Percentiles rank a stretch among this genome's conserved stretches.
These are phyloP conservation scores for Actinemys pallida DNA, from an alignment of 2,113 vertebrate genomes.

Conservation along the genomic window DNA sequence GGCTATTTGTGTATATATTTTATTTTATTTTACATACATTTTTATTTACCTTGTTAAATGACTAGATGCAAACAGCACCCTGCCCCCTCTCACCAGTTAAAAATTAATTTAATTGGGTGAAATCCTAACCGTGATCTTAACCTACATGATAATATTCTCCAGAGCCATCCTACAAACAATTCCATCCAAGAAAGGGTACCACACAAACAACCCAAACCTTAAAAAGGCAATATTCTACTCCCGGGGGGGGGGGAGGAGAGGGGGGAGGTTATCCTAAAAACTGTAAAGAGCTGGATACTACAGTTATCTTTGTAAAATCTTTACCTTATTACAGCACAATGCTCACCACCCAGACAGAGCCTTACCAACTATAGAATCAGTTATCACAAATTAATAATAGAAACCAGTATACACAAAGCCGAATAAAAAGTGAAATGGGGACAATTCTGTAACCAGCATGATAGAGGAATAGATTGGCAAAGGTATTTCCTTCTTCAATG, in stretches of 20 bases:
- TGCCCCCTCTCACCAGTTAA: background rate
- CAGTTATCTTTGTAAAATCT: conserved; percentile 4
- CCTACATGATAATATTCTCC: background rate
- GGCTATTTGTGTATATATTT: background rate
- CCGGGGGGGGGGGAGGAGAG: background rate
- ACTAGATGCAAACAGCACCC: background rate
- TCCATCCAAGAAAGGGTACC: background rate
- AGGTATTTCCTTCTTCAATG: background rate
- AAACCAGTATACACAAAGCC: background rate
- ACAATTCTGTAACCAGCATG: background rate
- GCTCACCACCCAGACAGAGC: background rate
- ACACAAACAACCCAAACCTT: background rate
- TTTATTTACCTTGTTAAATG: background rate
- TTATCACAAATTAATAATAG: background rate
- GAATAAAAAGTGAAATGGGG: conserved; percentile 18
- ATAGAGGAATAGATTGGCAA: background rate
- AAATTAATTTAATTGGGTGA: background rate
- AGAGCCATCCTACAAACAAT: background rate
- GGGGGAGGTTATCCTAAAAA: background rate
- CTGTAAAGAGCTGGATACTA: background rate
- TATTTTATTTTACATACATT: background rate
- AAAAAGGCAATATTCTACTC: background rate
- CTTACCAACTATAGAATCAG: conserved; percentile 22
- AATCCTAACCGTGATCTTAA: background rate
- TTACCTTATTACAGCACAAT: background rate